Base-by-base conservation (phyloP, 2,113 vertebrate species). In the Oncorhynchus clarkii region DNA sequence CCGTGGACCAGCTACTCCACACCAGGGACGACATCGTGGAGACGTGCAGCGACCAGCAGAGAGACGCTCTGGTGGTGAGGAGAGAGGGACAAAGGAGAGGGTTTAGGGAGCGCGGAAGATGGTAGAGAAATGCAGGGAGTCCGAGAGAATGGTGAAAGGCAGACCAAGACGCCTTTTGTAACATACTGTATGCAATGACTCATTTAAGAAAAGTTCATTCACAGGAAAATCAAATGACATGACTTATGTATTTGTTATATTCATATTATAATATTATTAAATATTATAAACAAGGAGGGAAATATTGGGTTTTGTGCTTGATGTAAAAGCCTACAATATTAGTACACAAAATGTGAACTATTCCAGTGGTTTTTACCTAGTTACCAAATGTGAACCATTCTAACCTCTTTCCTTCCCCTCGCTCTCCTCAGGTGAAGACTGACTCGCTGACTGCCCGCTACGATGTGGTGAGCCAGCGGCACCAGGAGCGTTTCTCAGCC, bases 21-120 rank as follows among this genome's bases (percentile, higher is more conserved):
- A 95, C 96, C 76, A 90, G 93, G 77, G 93, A 93, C 5, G 96
- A 98, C 75, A 98, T 99, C 86, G 93, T 99, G 34, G 94, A 95
- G 26, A 97, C 95, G 0, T 99, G 97, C 71, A 96, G 95, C 1
- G 95, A 98, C 13, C 93, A 95, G 0, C 97, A 99, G 85, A 96
- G 95, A 90, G 94, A 96, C 14, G 54, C 90, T 1, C 92, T 99
- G 49, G 96, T 95, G 91, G 96, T 96, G 45, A 88, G 90, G 39
- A 59, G 73, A 29, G 74, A 8, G 65, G 27, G 62, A 24, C 4
- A n/a, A 7, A 73, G 26, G 31, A 9, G 39, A 24, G 14, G 13
- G 67, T 31, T 24, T 29, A 51, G 29, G 65, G 12, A 12, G 26
- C 34, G 65, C 5, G n/a, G 2, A 16, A 14, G 24, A 31, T 2